Percentiles rank a stretch among this genome's conserved stretches.
Conservation (phyloP, 2,888 invertebrate genomes). For the Archaeoteleia sp. region DNA sequence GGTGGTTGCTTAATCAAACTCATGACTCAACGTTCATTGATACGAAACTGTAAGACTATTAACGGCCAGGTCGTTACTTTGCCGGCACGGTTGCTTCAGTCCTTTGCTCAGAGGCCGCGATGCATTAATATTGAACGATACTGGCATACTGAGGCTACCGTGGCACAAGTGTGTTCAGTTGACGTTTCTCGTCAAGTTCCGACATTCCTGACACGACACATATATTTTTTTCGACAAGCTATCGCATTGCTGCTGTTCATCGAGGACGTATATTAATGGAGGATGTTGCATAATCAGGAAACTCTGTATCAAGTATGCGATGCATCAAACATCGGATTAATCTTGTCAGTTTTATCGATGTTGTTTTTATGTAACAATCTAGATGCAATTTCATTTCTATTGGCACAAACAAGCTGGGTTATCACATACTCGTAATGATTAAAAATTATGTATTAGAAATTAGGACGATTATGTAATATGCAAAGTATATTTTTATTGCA, state of each 20-base stretch:
- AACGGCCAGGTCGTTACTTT: conserved; percentile 47
- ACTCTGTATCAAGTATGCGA: not conserved
- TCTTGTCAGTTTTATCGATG: not conserved
- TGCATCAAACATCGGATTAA: not conserved
- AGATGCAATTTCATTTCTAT: no score
- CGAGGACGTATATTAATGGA: conserved; percentile 22
- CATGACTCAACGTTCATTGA: conserved; percentile 56
- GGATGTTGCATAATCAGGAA: conserved; percentile 18
- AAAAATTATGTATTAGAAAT: not conserved
- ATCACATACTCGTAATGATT: no score
- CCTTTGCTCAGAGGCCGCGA: conserved; percentile 60
- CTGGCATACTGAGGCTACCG: conserved; percentile 64
- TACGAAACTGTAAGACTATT: conserved; percentile 50
- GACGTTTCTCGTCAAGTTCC: conserved; percentile 57
- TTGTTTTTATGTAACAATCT: no score
- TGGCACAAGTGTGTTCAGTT: conserved; percentile 56
- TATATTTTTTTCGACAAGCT: conserved; percentile 21
- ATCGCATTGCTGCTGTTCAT: conserved; percentile 6
- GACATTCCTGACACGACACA: conserved; percentile 35
- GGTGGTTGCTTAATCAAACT: no score
- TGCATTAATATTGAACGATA: conserved; percentile 71
- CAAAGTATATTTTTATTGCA: no score
- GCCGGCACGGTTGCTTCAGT: conserved; percentile 33
- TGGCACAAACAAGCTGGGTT: no score
- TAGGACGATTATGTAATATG: no score